Evolutionary conservation across 2,888 invertebrate genomes (phyloP).

Genomic region (Conistra vaccinii): DNA sequence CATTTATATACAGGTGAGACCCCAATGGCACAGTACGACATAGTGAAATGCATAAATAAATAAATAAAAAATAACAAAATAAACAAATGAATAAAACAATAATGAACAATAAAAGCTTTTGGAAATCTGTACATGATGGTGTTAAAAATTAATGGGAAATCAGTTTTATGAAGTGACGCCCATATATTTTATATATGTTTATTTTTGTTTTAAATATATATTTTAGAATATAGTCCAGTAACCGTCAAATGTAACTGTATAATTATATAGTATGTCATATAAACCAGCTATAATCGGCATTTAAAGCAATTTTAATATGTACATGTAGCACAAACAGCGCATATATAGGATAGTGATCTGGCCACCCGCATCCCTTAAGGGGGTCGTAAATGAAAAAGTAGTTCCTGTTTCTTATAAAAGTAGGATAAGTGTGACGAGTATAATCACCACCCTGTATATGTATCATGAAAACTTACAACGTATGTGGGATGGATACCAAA

Average conservation of each 20-base stretch:
- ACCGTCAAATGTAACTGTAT: background rate
- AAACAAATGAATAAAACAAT: conserved; percentile 44
- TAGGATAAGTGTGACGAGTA: background rate
- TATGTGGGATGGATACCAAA: background rate
- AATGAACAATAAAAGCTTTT: conserved; percentile 45
- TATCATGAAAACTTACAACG: background rate
- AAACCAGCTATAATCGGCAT: background rate
- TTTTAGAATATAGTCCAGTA: background rate
- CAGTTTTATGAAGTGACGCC: background rate
- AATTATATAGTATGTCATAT: background rate
- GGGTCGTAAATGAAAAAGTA: no score
- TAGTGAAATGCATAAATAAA: conserved; percentile 52
- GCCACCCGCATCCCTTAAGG: background rate
- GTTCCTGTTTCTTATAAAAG: background rate
- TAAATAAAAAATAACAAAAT: conserved; percentile 42
- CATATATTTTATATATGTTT: background rate
- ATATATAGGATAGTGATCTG: conserved; percentile 16
- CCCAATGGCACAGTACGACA: conserved; percentile 63
- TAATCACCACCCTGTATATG: conserved; percentile 17
- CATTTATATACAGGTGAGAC: conserved; percentile 37
- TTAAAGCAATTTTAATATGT: conserved; percentile 1
- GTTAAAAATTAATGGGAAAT: background rate
- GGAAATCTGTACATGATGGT: conserved; percentile 68
- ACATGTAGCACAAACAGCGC: conserved; percentile 16
- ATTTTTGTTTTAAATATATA: background rate